phyloP scores from a whole-genome alignment of 1,140 invertebrate genomes.

The Aporrectodea caliginosa region DNA sequence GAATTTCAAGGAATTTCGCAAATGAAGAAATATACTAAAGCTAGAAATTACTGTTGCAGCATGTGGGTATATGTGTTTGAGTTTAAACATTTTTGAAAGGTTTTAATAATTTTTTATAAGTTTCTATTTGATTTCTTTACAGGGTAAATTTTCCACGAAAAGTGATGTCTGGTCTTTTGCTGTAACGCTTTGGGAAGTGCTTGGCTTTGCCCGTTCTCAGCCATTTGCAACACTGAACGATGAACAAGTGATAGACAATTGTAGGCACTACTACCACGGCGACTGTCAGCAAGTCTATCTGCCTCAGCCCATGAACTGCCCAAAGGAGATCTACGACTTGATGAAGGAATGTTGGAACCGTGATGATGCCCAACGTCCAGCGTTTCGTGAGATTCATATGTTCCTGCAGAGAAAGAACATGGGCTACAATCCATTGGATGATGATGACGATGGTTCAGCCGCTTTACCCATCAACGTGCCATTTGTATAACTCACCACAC shows the following conservation, averaged over 20 bases:
- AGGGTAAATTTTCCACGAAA: slow-evolving; percentile 75
- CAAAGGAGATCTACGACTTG: slow-evolving; percentile 81
- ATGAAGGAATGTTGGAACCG: slow-evolving; percentile 88
- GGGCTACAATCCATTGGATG: slow-evolving; percentile 57
- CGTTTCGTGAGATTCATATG: slow-evolving; percentile 78
- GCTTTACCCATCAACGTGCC: background rate
- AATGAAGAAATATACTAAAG: no score
- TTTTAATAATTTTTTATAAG: no score
- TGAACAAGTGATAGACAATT: slow-evolving; percentile 69
- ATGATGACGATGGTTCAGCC: background rate
- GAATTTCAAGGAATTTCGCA: no score
- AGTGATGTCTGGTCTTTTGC: slow-evolving; percentile 86
- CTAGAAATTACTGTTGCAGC: no score
- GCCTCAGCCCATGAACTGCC: slow-evolving; percentile 76
- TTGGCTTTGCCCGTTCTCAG: slow-evolving; percentile 77
- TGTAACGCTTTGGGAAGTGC: slow-evolving; percentile 81
- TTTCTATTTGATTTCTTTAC: slow-evolving; percentile 34
- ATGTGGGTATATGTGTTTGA: no score
- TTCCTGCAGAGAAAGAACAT: slow-evolving; percentile 81
- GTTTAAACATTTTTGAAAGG: no score
- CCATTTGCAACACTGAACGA: slow-evolving; percentile 75
- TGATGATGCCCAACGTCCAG: slow-evolving; percentile 65
- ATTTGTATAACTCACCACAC: background rate
- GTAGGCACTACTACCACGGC: background rate
- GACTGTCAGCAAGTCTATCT: slow-evolving; percentile 63